A percentile compares a stretch with the other conserved stretches of the same genome.
These are phyloP conservation scores for Euzetes globulus DNA, from an alignment of 2,888 invertebrate species.

Conservation along the genomic window DNA sequence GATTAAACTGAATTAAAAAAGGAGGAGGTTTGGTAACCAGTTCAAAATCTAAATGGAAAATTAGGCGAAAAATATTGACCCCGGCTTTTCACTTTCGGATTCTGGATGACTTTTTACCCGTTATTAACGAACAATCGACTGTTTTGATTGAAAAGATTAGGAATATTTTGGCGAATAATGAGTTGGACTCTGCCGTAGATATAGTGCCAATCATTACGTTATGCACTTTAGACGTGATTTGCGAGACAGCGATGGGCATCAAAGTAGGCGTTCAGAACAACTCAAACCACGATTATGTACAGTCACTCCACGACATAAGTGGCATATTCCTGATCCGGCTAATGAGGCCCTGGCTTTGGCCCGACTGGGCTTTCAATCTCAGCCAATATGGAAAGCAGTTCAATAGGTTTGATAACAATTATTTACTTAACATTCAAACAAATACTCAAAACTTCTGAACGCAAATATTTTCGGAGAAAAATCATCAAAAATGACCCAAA, in stretches of 20 bases:
- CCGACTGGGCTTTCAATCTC: conserved; percentile 47
- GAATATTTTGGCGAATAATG: background rate
- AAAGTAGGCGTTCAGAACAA: conserved; percentile 41
- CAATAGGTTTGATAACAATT: conserved; percentile 47
- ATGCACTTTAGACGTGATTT: conserved; percentile 42
- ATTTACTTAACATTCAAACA: background rate
- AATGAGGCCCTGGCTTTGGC: conserved; percentile 54
- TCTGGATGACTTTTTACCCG: conserved; percentile 41
- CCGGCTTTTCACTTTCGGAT: conserved; percentile 43
- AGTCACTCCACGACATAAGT: conserved; percentile 48
- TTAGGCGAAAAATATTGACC: conserved; percentile 41
- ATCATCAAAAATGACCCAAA: background rate
- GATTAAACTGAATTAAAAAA: too few species aligned
- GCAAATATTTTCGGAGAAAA: background rate
- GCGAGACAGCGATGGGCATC: conserved; percentile 43
- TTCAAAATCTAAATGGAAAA: conserved; percentile 41
- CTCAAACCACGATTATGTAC: conserved; percentile 35
- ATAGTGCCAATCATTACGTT: conserved; percentile 42
- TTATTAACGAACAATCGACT: conserved; percentile 41
- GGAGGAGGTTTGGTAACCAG: conserved; percentile 51
- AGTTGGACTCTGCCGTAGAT: conserved; percentile 35
- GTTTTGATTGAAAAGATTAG: conserved; percentile 39
- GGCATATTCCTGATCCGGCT: conserved; percentile 45
- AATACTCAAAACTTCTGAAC: background rate
- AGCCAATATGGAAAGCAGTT: conserved; percentile 55